phyloP scores from a whole-genome alignment of 2,888 invertebrate genomes.

The Orchesellides sinensis region DNA sequence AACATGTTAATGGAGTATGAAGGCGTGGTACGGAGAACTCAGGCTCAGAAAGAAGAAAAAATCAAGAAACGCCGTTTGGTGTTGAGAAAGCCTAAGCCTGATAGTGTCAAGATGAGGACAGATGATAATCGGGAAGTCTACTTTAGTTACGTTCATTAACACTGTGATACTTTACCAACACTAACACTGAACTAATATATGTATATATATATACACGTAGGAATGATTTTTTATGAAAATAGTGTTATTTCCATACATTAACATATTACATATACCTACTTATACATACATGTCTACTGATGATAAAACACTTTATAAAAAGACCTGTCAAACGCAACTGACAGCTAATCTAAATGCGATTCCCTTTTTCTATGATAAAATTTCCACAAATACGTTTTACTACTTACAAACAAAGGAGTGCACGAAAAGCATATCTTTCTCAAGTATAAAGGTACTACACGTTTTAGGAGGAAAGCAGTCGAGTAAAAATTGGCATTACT shows the following conservation, averaged over 20 bases:
- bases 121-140: slow-evolving; percentile 45
- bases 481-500: too few species aligned
- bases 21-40: slow-evolving; percentile 30
- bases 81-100: slow-evolving; percentile 19
- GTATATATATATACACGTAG: too few species aligned
- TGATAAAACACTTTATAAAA: background rate
- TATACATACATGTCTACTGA: too few species aligned
- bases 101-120: slow-evolving; percentile 44
- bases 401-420: too few species aligned
- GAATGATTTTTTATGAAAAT: too few species aligned
- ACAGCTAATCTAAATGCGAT: background rate
- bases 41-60: slow-evolving; percentile 1
- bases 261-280: too few species aligned
- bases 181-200: background rate
- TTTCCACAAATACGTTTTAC: too few species aligned
- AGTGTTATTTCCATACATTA: too few species aligned
- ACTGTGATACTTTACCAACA: background rate
- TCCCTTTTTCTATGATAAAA: background rate
- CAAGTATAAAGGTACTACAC: too few species aligned
- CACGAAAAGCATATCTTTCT: too few species aligned
- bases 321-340: background rate
- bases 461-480: too few species aligned
- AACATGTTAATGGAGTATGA: slow-evolving; percentile 62
- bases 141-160: slow-evolving; percentile 42
- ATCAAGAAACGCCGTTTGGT: background rate